A percentile compares a stretch with the other conserved stretches of the same genome.
Conservation (phyloP, 2,797 vertebrate genomes). For the Steatocranus sp. region DNA sequence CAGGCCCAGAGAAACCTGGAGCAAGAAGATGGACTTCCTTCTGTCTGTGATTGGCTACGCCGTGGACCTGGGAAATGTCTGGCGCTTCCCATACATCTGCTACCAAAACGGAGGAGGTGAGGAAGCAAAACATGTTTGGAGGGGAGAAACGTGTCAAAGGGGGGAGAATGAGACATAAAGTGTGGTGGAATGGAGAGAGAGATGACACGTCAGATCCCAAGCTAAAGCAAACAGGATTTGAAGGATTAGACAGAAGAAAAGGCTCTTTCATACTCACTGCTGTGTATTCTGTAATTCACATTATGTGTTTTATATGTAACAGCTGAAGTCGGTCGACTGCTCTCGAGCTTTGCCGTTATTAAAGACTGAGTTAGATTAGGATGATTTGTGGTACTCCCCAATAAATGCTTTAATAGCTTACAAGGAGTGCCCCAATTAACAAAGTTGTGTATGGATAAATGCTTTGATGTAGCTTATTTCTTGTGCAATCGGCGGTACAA, state of each 20-base stretch:
- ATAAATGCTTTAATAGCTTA: background rate
- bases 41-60: conserved; percentile 97
- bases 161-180: background rate
- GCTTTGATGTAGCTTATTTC: background rate
- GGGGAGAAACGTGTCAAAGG: background rate
- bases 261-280: background rate
- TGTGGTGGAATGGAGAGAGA: background rate
- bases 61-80: conserved; percentile 96
- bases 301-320: background rate
- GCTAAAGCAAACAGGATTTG: background rate
- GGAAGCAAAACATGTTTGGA: conserved; percentile 34
- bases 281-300: background rate
- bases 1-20: conserved; percentile 89
- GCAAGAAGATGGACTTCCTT: conserved; percentile 98
- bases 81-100: conserved; percentile 98
- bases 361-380: background rate
- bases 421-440: background rate
- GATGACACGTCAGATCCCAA: background rate
- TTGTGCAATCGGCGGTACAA: conserved; percentile 1
- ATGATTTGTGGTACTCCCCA: background rate
- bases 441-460: background rate
- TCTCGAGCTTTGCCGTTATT: background rate
- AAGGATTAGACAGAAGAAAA: background rate
- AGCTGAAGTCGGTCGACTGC: background rate
- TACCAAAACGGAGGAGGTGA: conserved; percentile 99